A percentile compares a stretch with the other conserved stretches of the same genome.
These are phyloP conservation scores for Pteropus alecto DNA, from an alignment of 2,113 vertebrate genomes.

Conservation along the genomic window DNA sequence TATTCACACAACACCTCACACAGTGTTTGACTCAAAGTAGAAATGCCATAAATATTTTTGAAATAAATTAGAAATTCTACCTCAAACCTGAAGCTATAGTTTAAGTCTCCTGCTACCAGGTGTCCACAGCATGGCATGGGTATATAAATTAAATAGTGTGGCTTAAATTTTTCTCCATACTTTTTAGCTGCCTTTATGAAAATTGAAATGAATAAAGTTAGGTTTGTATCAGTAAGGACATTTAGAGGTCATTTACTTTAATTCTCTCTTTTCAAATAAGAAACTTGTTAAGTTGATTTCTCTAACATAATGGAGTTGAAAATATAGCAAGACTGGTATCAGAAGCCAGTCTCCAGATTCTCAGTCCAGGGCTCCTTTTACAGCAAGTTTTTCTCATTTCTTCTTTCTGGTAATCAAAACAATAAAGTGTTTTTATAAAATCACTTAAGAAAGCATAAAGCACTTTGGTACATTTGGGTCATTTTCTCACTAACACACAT, in stretches of 20 bases:
- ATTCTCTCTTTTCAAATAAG: not conserved
- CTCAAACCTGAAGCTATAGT: not conserved
- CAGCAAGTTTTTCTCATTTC: not conserved
- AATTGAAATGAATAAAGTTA: not conserved
- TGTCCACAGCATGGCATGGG: not conserved
- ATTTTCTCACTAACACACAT: not conserved
- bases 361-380: not conserved
- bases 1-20: conserved; percentile 45
- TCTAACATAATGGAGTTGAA: not conserved
- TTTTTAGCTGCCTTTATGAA: conserved; percentile 3
- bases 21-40: conserved; percentile 34
- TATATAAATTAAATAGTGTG: not conserved
- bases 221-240: not conserved
- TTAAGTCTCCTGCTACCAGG: not conserved
- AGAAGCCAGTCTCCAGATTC: not conserved
- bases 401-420: not conserved
- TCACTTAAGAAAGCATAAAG: not conserved
- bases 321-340: not conserved
- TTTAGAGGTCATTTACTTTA: not conserved
- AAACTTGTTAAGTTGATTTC: not conserved
- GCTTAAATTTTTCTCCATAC: not conserved
- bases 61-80: conserved; percentile 24
- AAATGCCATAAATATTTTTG: conserved; percentile 25
- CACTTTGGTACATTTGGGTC: not conserved
- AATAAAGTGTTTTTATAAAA: not conserved